Base-by-base conservation (phyloP, 2,113 vertebrate species). In the Anseranas semipalmata region DNA sequence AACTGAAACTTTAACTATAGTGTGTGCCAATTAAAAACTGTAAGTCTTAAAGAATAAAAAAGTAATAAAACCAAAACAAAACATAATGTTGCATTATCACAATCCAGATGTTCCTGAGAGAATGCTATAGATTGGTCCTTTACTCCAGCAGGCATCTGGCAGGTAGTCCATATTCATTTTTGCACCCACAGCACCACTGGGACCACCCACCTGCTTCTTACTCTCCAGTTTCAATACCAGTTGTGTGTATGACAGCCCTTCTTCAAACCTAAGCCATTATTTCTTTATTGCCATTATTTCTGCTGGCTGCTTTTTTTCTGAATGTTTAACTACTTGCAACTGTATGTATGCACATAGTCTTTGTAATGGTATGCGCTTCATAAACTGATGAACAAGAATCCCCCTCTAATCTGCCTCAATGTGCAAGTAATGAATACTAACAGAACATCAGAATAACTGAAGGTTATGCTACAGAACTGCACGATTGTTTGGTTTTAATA, bases 151-250 rank as follows among this genome's bases (percentile, higher is more conserved):
- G 91, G 70, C 89, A 89, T 85, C 78, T 96, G 93, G 79, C 92
- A 96, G 91, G 95, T 93, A 96, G 80, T 39, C 2, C 94, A 55
- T 93, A 62, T 90, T 90, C 89, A 85, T 89, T 96, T 94, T 94
- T 90, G 87, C 67, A 96, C 87, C 95, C 91, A 94, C 89, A 96
- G 95, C 96, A 96, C 93, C 95, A 68, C 89, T 94, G 87, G 93
- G 95, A 94, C 94, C 91, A 93, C 96, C 96, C 90, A 93, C 94
- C 80, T 93, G 94, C 95, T 96, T 96, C 66, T 96, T 86, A 78
- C 94, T 96, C 74, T 97, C 68, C 68, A 73, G 59, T 95, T 80
- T 89, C 77, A 77, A 17, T 95, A 70, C n/a, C 32, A 45, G 63
- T 92, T 93, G 41, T 46, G 30, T 87, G 56, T 72, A 62, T 70